Percentiles rank a stretch among this genome's conserved stretches.
These are phyloP conservation scores for Auanema sp. DNA, from an alignment of 2,888 invertebrate species.

Conservation along the genomic window DNA sequence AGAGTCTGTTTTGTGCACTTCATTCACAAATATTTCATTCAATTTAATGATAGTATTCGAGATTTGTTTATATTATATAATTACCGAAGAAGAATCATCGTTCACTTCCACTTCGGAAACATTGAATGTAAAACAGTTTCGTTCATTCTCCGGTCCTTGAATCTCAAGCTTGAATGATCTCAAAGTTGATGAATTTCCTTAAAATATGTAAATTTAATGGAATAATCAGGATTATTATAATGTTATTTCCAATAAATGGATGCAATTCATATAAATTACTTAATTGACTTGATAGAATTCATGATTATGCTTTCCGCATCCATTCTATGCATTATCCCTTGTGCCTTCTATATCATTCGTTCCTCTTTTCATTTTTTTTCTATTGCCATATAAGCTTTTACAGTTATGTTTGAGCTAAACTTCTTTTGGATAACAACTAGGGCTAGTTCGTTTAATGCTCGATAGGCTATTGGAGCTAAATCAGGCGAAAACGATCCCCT, in stretches of 20 bases:
- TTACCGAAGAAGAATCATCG: conserved; percentile 23
- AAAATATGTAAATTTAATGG: conserved; percentile 13
- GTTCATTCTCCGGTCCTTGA: conserved; percentile 40
- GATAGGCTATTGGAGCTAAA: too few relatives aligned
- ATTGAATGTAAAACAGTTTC: conserved; percentile 57
- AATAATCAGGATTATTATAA: not conserved
- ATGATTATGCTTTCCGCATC: not conserved
- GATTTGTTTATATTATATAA: not conserved
- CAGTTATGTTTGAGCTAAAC: too few relatives aligned
- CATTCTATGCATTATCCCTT: not conserved
- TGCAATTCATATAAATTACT: too few relatives aligned
- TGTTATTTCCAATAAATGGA: not conserved
- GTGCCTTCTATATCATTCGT: not conserved
- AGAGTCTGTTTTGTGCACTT: conserved; percentile 10
- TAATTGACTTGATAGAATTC: not conserved
- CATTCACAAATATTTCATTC: not conserved
- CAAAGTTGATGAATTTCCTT: conserved; percentile 48
- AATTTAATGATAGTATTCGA: not conserved
- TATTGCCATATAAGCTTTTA: not conserved
- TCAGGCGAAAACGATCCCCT: too few relatives aligned
- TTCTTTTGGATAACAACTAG: too few relatives aligned
- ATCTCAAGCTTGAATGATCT: conserved; percentile 56
- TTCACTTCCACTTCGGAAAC: conserved; percentile 48
- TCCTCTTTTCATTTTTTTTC: not conserved
- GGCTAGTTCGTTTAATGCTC: too few relatives aligned